phyloP scores from a whole-genome alignment of 2,113 vertebrate species.

The Haplotaxodon microlepis region DNA sequence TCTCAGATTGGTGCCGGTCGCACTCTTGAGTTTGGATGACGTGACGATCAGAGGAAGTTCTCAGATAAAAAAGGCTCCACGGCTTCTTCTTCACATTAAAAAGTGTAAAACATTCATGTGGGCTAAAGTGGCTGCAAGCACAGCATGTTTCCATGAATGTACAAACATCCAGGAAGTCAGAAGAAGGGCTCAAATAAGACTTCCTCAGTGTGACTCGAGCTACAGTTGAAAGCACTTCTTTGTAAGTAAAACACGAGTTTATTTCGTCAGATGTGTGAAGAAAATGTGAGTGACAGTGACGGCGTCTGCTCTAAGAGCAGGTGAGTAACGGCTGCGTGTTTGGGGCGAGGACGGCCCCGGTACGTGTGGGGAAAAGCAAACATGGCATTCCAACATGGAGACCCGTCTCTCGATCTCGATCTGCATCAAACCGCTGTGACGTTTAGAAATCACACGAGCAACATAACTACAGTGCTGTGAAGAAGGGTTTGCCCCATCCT shows the following conservation, averaged over 20 bases:
- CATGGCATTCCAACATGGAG: background rate
- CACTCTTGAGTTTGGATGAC: background rate
- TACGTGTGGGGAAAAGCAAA: background rate
- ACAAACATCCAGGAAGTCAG: background rate
- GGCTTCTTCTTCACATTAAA: background rate
- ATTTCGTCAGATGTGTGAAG: background rate
- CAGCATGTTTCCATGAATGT: background rate
- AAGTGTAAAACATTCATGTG: accelerated
- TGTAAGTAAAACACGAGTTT: background rate
- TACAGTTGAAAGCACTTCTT: background rate
- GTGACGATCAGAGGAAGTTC: background rate
- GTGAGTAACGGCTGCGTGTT: background rate
- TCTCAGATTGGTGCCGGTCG: background rate
- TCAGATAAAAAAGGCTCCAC: background rate
- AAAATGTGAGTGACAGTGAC: background rate
- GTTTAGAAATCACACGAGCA: background rate
- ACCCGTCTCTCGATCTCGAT: background rate
- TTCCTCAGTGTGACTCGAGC: background rate
- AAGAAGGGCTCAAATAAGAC: background rate
- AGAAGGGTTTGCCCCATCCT: background rate
- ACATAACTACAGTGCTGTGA: background rate
- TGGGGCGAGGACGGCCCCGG: background rate
- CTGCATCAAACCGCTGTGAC: background rate
- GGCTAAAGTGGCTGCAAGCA: background rate
- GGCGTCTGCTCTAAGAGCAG: background rate